Evolutionary conservation across 2,797 vertebrate species (phyloP).

Genomic region (Sebastes cheni): DNA sequence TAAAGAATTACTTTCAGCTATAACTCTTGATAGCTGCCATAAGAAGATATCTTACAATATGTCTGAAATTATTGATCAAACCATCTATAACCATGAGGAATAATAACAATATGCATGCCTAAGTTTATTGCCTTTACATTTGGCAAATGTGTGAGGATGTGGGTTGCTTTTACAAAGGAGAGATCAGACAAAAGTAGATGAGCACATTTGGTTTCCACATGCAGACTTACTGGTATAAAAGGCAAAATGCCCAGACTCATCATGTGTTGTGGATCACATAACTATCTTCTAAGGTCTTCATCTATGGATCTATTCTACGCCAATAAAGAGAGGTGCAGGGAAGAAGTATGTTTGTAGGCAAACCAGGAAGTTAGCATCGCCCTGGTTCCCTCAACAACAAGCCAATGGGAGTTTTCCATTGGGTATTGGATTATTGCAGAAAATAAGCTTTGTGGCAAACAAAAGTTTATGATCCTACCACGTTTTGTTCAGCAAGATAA

Average conservation of each 20-base stretch:
- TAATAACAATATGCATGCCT: not conserved
- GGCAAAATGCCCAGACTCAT: not conserved
- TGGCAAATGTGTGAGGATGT: not conserved
- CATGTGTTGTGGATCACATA: not conserved
- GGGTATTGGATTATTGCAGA: too few species aligned
- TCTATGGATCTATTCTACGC: not conserved
- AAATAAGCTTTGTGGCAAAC: too few species aligned
- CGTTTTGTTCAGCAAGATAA: too few species aligned
- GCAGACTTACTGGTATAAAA: not conserved
- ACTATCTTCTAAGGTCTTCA: not conserved
- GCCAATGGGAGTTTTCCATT: too few species aligned
- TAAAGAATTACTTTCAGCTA: not conserved
- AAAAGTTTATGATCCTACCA: too few species aligned
- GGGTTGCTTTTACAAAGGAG: not conserved
- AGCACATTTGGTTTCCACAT: slow-evolving; percentile 16
- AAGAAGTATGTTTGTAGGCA: too few species aligned
- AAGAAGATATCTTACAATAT: not conserved
- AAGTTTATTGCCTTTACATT: not conserved
- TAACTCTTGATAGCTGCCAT: not conserved
- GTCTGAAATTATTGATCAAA: slow-evolving; percentile 1
- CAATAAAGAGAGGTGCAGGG: not conserved
- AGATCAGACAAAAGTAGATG: not conserved
- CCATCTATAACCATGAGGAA: not conserved
- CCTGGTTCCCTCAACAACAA: too few species aligned
- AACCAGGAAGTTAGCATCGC: too few species aligned